Evolutionary conservation across 2,113 vertebrate species (phyloP), one percentile per base, ranked within the genome.

Genomic region (Galemys pyrenaicus): DNA sequence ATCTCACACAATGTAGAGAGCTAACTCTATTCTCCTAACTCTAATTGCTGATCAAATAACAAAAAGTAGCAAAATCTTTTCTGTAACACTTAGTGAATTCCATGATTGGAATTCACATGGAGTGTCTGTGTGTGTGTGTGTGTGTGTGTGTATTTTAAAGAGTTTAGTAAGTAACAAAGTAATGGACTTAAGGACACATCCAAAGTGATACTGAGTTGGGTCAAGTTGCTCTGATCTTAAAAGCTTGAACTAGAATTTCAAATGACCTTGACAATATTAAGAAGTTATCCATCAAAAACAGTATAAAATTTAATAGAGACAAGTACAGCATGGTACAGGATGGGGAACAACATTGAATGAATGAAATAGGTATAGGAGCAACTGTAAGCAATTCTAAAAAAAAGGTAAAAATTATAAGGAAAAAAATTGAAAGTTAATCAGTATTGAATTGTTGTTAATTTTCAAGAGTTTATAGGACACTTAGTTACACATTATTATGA

Each of bases 401-500:
- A 68, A 2, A 58, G 9, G 3, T 26, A 5, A 17, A 71, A 81
- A 75, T 5, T 46, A 54, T 56, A 68, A n/a, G 13, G 5, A 9
- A 5, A 83, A 92, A 80, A 89, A 30, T 22, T 80, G 8, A 46
- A 89, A 87, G 58, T 89, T 88, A 94, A 87, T 83, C 67, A 73
- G 7, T 58, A 79, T 80, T 91, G 77, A 77, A 79, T 28, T 92
- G 44, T 91, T 71, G 44, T 75, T 89, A 75, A 87, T 91, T 93
- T 94, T 93, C 54, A 95, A 95, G 35, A 87, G 30, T 32, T 81
- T n/a, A 68, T 80, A 81, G 79, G 82, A 95, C 37, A 88, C 22
- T 87, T 87, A 88, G 56, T 90, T 83, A 81, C 12, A 44, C 9
- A 92, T 28, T 68, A 87, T 94, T 93, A 84, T 70, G 28, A 90